phyloP scores from a whole-genome alignment of 2,888 invertebrate genomes.

The Aricia artaxerxes region DNA sequence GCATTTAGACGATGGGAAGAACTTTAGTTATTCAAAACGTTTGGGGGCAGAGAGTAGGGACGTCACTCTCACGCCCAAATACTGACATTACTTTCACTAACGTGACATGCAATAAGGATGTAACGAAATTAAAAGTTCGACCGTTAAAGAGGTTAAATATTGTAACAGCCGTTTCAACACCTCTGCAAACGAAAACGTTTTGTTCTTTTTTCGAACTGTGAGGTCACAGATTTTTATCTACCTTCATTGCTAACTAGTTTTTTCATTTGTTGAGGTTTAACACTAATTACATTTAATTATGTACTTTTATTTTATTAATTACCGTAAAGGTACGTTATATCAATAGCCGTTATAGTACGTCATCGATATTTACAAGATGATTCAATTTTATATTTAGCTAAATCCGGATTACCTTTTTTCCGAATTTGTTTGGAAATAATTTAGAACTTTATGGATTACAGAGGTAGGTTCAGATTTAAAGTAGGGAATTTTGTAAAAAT shows the following conservation, averaged over 20 bases:
- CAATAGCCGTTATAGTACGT: neutral
- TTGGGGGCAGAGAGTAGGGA: neutral
- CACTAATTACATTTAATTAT: neutral
- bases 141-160: neutral
- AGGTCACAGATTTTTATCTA: neutral
- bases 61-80: slow-evolving; percentile 29
- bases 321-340: neutral
- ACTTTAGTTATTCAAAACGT: slow-evolving; percentile 16
- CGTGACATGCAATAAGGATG: slow-evolving; percentile 11
- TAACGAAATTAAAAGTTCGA: slow-evolving; percentile 16
- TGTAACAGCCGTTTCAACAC: slow-evolving; percentile 1
- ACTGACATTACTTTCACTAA: slow-evolving; percentile 27
- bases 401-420: slow-evolving; percentile 3
- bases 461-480: neutral
- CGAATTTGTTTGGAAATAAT: neutral
- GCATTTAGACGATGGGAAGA: neutral
- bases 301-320: neutral
- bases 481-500: neutral
- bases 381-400: neutral
- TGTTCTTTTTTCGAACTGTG: neutral
- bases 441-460: neutral
- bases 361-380: neutral
- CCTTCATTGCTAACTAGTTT: neutral
- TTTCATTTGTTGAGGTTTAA: neutral
- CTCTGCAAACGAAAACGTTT: neutral